A percentile compares a stretch with the other conserved stretches of the same genome.
These are phyloP conservation scores for Chitala chitala DNA, from an alignment of 2,113 vertebrate genomes.

Conservation along the genomic window DNA sequence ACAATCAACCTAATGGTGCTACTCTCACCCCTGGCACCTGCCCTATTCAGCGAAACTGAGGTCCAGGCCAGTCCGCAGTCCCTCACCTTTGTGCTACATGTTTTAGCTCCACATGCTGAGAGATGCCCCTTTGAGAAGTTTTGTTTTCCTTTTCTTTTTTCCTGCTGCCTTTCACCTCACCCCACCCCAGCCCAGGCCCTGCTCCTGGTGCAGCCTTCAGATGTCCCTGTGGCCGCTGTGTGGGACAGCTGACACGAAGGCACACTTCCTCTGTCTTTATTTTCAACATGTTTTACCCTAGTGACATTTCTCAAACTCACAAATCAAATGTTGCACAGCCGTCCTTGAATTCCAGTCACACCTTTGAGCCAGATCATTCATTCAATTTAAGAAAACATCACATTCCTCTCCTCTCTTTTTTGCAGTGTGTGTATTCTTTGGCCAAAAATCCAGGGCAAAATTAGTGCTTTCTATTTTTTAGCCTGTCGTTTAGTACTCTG, in stretches of 20 bases:
- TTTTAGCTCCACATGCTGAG: no score
- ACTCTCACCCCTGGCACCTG: neutral
- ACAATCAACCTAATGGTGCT: neutral
- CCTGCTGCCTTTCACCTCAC: no score
- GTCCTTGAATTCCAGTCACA: neutral
- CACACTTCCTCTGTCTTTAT: no score
- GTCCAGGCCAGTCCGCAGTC: no score
- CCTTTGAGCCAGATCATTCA: neutral
- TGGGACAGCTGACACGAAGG: no score
- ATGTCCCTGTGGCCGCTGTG: no score
- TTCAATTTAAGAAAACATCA: constrained; percentile 5
- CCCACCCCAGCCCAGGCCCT: no score
- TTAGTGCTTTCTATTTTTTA: constrained; percentile 5
- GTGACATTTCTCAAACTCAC: neutral
- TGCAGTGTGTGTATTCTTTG: neutral
- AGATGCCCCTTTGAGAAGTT: no score
- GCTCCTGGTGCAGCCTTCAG: neutral
- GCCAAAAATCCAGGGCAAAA: neutral
- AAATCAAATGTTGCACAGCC: neutral
- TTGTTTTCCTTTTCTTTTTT: no score
- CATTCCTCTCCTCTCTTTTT: no score
- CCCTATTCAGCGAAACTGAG: neutral
- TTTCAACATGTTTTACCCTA: neutral
- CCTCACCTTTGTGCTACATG: neutral
- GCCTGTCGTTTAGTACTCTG: neutral